Conservation (phyloP, 2,888 invertebrate genomes). For the Drosophila niveifrons region DNA sequence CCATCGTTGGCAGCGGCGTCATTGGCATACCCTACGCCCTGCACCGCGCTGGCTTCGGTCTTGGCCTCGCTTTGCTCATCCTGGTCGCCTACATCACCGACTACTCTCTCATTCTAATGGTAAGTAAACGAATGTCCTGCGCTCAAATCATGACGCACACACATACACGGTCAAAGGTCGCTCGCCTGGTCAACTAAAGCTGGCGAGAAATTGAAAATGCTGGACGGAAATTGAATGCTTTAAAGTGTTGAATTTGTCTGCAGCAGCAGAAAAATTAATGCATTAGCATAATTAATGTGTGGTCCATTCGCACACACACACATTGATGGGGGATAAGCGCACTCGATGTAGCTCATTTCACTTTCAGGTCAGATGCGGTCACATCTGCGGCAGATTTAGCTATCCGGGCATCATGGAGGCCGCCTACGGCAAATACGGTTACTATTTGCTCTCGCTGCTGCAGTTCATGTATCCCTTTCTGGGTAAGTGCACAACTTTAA, state of each 20-base stretch:
- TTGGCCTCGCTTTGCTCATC: slow-evolving; percentile 90
- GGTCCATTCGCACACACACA: slow-evolving; percentile 8
- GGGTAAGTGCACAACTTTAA: slow-evolving; percentile 86
- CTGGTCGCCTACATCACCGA: slow-evolving; percentile 92
- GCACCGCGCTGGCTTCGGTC: slow-evolving; percentile 92
- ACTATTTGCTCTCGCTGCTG: slow-evolving; percentile 90
- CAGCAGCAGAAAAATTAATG: slow-evolving; percentile 21
- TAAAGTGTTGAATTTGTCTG: slow-evolving; percentile 22
- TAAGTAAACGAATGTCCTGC: slow-evolving; percentile 85
- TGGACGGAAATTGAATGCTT: slow-evolving; percentile 54
- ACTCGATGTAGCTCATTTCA: slow-evolving; percentile 35
- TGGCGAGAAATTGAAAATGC: slow-evolving; percentile 47
- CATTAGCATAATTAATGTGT: slow-evolving; percentile 57
- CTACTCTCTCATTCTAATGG: slow-evolving; percentile 92
- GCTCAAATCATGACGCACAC: neutral
- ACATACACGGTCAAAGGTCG: neutral
- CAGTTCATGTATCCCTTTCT: slow-evolving; percentile 94
- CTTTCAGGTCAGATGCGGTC: slow-evolving; percentile 87
- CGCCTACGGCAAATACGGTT: slow-evolving; percentile 92
- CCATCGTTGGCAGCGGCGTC: slow-evolving; percentile 94
- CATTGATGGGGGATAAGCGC: neutral
- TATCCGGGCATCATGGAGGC: slow-evolving; percentile 92
- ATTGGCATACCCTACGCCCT: slow-evolving; percentile 94
- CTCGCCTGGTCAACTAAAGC: slow-evolving; percentile 18
- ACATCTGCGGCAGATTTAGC: slow-evolving; percentile 91